These are phyloP conservation scores for Oryctes rhinoceros DNA, from an alignment of 1,140 invertebrate genomes.

Conservation along the genomic window DNA sequence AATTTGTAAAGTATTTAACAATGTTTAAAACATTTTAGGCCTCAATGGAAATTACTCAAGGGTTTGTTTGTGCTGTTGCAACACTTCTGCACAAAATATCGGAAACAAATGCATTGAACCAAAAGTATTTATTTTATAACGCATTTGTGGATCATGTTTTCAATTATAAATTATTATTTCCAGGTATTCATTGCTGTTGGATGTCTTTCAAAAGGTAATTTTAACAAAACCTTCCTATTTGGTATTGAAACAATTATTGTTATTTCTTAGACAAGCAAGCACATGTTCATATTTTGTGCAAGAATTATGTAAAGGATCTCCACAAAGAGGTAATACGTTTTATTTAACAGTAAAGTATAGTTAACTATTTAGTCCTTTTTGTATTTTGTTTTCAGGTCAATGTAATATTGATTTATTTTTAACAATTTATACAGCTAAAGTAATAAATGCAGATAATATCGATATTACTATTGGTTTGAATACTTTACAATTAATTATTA, in stretches of 20 bases:
- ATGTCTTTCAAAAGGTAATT: background rate
- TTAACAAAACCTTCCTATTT: background rate
- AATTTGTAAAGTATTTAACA: no score
- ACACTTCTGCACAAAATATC: background rate
- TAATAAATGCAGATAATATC: background rate
- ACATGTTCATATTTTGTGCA: background rate
- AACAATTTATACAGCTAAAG: background rate
- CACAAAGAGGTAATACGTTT: background rate
- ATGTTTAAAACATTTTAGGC: no score
- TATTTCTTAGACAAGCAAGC: background rate
- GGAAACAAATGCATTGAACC: background rate
- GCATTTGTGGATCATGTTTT: no score
- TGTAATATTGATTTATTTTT: background rate
- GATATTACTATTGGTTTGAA: background rate
- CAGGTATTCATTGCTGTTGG: background rate
- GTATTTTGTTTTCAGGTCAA: background rate
- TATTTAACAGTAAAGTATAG: background rate
- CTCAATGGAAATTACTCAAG: background rate
- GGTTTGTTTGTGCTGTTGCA: conserved; percentile 4
- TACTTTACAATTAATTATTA: background rate
- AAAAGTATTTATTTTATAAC: background rate
- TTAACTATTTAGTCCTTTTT: background rate
- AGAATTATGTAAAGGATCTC: background rate
- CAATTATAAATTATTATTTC: background rate
- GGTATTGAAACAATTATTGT: background rate